phyloP scores from a whole-genome alignment of 1,140 invertebrate genomes.

The Drosophila seguyi region DNA sequence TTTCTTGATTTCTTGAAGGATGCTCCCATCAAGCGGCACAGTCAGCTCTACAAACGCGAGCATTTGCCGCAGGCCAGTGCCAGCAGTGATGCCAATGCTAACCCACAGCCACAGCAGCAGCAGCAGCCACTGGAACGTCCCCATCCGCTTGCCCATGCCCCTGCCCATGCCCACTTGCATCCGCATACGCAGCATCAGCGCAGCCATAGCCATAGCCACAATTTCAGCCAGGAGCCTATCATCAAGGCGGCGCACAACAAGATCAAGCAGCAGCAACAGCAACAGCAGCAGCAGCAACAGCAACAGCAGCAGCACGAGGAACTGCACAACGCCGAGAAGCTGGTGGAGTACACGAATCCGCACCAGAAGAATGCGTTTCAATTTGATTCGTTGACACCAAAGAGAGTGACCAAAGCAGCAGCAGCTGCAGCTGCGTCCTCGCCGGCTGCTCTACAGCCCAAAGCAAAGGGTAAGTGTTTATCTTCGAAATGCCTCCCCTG shows the following conservation, averaged over 20 bases:
- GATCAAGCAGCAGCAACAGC: conserved; percentile 64
- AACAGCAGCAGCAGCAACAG: conserved; percentile 62
- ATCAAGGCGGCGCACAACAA: conserved; percentile 65
- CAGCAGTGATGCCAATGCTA: conserved; percentile 29
- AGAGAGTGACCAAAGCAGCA: conserved; percentile 71
- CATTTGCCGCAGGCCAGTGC: conserved; percentile 51
- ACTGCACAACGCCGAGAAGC: conserved; percentile 82
- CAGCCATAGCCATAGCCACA: conserved; percentile 73
- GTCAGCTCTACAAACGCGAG: conserved; percentile 68
- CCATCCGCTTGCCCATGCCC: conserved; percentile 26
- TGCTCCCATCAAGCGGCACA: conserved; percentile 54
- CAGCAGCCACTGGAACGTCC: conserved; percentile 34
- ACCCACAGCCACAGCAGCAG: conserved; percentile 38
- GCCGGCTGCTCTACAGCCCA: conserved; percentile 24
- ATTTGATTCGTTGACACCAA: conserved; percentile 84
- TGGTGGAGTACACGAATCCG: conserved; percentile 81
- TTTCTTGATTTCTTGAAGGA: too few relatives aligned
- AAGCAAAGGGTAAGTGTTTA: conserved; percentile 33
- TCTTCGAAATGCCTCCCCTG: too few relatives aligned
- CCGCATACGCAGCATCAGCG: conserved; percentile 60
- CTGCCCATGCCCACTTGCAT: conserved; percentile 14
- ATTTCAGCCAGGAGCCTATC: conserved; percentile 64
- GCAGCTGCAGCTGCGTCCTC: conserved; percentile 30
- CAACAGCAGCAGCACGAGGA: conserved; percentile 69
- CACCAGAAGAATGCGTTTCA: conserved; percentile 84